Conservation (phyloP, 2,888 invertebrate species). For the Psylliodes chrysocephalus region DNA sequence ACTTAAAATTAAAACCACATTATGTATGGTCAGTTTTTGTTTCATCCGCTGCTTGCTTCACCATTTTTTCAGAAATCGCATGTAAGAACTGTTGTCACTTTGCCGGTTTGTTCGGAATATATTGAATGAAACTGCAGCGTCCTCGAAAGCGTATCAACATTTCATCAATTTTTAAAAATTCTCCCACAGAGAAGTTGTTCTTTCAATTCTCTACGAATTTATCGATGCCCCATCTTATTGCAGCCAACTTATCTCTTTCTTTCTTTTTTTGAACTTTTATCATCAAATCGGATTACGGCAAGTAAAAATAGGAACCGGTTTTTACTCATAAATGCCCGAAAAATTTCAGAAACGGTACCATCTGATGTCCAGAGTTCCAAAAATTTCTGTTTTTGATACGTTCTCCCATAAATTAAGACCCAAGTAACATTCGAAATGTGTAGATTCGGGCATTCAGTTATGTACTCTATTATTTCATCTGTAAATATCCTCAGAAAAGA, state of each 20-base stretch:
- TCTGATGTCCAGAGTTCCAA: constrained; percentile 44
- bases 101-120: no score
- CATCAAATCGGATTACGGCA: constrained; percentile 25
- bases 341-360: constrained; percentile 46
- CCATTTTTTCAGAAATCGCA: constrained; percentile 5
- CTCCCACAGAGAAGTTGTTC: constrained; percentile 8
- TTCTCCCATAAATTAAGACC: constrained; percentile 33
- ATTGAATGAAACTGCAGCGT: constrained; percentile 24
- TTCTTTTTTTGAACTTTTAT: constrained; percentile 31
- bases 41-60: neutral
- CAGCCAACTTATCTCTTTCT: constrained; percentile 45
- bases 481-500: constrained; percentile 14
- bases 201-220: constrained; percentile 23
- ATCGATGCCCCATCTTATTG: constrained; percentile 38
- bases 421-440: constrained; percentile 38
- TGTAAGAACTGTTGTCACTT: neutral
- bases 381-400: constrained; percentile 43
- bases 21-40: neutral
- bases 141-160: constrained; percentile 19
- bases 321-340: constrained; percentile 43
- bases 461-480: constrained; percentile 40
- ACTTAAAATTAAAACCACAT: neutral
- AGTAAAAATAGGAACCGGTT: constrained; percentile 39
- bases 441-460: constrained; percentile 44
- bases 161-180: constrained; percentile 18